A percentile compares a stretch with the other conserved stretches of the same genome.
Evolutionary conservation across 53 echinoderm and acorn worm genomes (phyloP).

Genomic region (Pentamera pediparva): DNA sequence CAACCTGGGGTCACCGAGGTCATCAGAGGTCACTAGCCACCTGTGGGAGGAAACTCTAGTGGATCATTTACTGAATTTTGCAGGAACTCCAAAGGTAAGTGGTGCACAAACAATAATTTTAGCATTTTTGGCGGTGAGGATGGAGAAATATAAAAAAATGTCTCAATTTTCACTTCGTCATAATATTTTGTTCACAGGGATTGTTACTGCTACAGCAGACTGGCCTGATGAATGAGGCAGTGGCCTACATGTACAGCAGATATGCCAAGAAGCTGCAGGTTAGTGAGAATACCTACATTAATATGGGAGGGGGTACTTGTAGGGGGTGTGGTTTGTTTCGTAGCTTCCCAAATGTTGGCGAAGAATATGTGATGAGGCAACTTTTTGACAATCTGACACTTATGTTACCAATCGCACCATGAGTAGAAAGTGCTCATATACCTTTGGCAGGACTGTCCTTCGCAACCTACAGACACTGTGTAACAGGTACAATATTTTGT

Average conservation of each 20-base stretch:
- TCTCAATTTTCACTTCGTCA: not conserved
- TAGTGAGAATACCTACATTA: too few relatives aligned
- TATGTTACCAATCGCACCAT: too few relatives aligned
- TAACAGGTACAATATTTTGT: too few relatives aligned
- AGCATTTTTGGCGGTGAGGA: not conserved
- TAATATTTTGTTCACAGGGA: conserved; percentile 63
- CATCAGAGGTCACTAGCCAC: conserved; percentile 31
- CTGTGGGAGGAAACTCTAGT: conserved; percentile 83
- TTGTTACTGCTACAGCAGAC: conserved; percentile 84
- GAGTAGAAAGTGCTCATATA: too few relatives aligned
- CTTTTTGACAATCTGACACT: too few relatives aligned
- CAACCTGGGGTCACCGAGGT: conserved; percentile 28
- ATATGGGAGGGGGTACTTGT: too few relatives aligned
- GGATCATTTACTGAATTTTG: conserved; percentile 93
- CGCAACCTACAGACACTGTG: too few relatives aligned
- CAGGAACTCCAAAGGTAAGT: conserved; percentile 85
- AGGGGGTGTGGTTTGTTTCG: too few relatives aligned
- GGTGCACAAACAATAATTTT: not conserved
- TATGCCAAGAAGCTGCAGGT: conserved; percentile 93
- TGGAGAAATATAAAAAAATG: not conserved
- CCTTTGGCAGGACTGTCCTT: too few relatives aligned
- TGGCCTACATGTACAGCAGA: conserved; percentile 94
- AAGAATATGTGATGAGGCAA: too few relatives aligned
- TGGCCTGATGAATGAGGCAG: conserved; percentile 87
- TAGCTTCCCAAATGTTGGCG: too few relatives aligned